phyloP scores from a whole-genome alignment of 2,888 invertebrate species.

The Parascotia fuliginaria region DNA sequence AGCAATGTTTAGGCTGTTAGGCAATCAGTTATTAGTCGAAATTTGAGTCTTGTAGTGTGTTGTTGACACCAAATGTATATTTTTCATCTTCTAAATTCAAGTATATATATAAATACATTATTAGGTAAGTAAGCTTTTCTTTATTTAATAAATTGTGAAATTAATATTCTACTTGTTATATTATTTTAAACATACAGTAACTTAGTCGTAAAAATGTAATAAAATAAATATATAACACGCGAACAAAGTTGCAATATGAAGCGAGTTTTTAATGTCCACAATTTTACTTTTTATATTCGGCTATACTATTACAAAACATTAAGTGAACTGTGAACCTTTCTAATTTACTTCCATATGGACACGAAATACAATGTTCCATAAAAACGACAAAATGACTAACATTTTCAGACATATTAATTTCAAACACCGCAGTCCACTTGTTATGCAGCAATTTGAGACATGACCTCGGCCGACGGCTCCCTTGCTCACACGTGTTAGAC shows the following conservation, averaged over 20 bases:
- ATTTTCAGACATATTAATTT: slow-evolving; percentile 72
- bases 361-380: slow-evolving; percentile 44
- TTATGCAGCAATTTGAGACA: slow-evolving; percentile 81
- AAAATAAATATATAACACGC: not conserved
- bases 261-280: not conserved
- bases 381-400: slow-evolving; percentile 61
- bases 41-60: not conserved
- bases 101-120: no score
- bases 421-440: slow-evolving; percentile 80
- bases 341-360: slow-evolving; percentile 44
- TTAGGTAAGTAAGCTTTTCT: no score
- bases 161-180: not conserved
- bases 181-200: not conserved
- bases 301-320: slow-evolving; percentile 2
- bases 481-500: slow-evolving; percentile 59
- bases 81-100: no score
- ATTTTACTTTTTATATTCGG: not conserved
- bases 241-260: not conserved
- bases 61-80: no score
- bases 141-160: not conserved
- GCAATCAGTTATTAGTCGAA: not conserved
- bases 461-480: slow-evolving; percentile 73
- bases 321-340: slow-evolving; percentile 18
- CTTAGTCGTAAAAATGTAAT: not conserved
- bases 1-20: not conserved